Evolutionary conservation across 2,888 invertebrate species (phyloP).

Genomic region (Ecliptopera silaceata): DNA sequence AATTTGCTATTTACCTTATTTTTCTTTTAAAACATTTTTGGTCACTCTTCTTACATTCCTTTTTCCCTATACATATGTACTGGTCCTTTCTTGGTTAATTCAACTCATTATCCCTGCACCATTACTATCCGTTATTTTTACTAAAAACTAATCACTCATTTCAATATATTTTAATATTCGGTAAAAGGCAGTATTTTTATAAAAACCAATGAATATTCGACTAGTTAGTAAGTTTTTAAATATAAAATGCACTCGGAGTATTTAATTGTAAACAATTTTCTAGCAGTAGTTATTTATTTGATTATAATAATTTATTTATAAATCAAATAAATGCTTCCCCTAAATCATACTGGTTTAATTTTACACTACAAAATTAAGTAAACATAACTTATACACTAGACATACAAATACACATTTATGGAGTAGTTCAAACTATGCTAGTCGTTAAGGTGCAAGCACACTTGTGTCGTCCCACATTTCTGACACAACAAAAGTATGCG

Average conservation of each 20-base stretch:
- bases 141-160: too few relatives aligned
- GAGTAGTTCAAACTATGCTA: background rate
- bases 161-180: too few relatives aligned
- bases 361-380: background rate
- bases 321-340: conserved; percentile 17
- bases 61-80: too few relatives aligned
- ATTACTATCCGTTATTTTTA: too few relatives aligned
- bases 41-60: too few relatives aligned
- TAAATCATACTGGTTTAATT: background rate
- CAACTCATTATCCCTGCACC: too few relatives aligned
- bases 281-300: too few relatives aligned
- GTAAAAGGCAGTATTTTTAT: background rate
- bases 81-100: too few relatives aligned
- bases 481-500: too few relatives aligned
- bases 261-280: too few relatives aligned
- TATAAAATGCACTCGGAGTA: conserved; percentile 13
- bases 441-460: background rate
- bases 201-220: background rate
- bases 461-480: background rate
- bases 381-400: background rate
- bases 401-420: conserved; percentile 5
- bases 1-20: too few relatives aligned
- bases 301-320: conserved; percentile 6
- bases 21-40: too few relatives aligned
- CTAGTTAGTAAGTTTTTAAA: background rate